phyloP scores from a whole-genome alignment of 1,140 invertebrate genomes.

The Drosophila asahinai region DNA sequence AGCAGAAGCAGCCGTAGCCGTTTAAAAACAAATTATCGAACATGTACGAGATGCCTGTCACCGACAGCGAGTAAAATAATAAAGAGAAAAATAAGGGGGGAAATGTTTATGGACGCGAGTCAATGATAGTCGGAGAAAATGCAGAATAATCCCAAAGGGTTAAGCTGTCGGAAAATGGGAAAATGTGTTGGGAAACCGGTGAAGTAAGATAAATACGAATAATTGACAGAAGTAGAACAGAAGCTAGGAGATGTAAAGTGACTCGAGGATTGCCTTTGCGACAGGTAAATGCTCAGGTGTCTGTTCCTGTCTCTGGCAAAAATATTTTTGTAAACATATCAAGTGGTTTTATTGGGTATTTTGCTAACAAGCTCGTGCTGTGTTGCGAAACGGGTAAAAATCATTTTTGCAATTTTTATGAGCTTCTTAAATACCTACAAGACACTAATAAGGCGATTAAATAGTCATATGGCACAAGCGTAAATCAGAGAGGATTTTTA shows the following conservation, averaged over 20 bases:
- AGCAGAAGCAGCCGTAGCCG: slow-evolving; percentile 67
- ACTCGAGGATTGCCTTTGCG: neutral
- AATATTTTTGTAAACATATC: neutral
- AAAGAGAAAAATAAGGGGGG: slow-evolving; percentile 34
- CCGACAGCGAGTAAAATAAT: slow-evolving; percentile 71
- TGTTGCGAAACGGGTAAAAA: neutral
- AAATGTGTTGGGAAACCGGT: slow-evolving; percentile 31
- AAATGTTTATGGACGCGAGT: slow-evolving; percentile 56
- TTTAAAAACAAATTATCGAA: slow-evolving; percentile 83
- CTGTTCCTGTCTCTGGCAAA: neutral
- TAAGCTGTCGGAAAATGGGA: slow-evolving; percentile 28
- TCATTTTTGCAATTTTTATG: neutral
- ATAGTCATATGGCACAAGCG: neutral
- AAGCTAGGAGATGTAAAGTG: slow-evolving; percentile 25
- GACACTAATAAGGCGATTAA: neutral
- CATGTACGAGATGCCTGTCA: slow-evolving; percentile 72
- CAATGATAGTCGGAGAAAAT: slow-evolving; percentile 58
- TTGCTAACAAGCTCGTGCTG: neutral
- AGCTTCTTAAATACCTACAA: neutral
- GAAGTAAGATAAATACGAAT: slow-evolving; percentile 34
- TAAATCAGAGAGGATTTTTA: neutral
- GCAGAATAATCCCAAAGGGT: slow-evolving; percentile 48
- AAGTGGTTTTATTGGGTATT: neutral
- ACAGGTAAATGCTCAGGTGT: slow-evolving; percentile 13
- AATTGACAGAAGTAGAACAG: slow-evolving; percentile 49